These are phyloP conservation scores for Nanorana parkeri DNA, from an alignment of 2,113 vertebrate species.

Conservation along the genomic window DNA sequence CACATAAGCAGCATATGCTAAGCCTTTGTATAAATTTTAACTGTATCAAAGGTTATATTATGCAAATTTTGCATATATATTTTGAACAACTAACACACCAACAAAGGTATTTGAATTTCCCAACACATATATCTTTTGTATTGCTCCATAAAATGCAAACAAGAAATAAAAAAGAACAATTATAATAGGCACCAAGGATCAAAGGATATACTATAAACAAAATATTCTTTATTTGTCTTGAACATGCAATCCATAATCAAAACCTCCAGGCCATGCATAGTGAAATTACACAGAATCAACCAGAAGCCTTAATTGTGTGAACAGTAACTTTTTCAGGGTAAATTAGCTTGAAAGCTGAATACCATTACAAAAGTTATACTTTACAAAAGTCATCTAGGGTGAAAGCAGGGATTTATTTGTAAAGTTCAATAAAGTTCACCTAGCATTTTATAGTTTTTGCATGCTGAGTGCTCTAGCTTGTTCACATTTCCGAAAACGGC, in stretches of 20 bases:
- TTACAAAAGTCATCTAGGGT: too few relatives aligned
- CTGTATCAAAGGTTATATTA: constrained; percentile 12
- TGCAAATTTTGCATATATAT: constrained; percentile 7
- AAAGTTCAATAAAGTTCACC: too few relatives aligned
- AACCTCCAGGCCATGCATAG: not conserved
- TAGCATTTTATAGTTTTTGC: too few relatives aligned
- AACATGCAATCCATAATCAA: not conserved
- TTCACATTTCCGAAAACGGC: too few relatives aligned
- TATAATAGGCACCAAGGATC: not conserved
- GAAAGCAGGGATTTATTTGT: too few relatives aligned
- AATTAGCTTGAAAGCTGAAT: too few relatives aligned
- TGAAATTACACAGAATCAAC: not conserved
- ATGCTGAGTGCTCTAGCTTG: too few relatives aligned
- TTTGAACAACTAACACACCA: not conserved
- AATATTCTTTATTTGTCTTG: not conserved
- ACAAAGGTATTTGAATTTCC: not conserved
- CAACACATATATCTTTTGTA: not conserved
- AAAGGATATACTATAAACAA: not conserved
- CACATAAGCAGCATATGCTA: not conserved
- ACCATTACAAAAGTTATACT: too few relatives aligned
- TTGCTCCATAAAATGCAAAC: not conserved
- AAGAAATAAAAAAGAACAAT: constrained; percentile 9
- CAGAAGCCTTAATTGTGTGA: not conserved
- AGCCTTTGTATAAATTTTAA: not conserved
- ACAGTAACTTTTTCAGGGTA: too few relatives aligned